Evolutionary conservation across 2,888 invertebrate species (phyloP).

Genomic region (Leptinotarsa juncta): DNA sequence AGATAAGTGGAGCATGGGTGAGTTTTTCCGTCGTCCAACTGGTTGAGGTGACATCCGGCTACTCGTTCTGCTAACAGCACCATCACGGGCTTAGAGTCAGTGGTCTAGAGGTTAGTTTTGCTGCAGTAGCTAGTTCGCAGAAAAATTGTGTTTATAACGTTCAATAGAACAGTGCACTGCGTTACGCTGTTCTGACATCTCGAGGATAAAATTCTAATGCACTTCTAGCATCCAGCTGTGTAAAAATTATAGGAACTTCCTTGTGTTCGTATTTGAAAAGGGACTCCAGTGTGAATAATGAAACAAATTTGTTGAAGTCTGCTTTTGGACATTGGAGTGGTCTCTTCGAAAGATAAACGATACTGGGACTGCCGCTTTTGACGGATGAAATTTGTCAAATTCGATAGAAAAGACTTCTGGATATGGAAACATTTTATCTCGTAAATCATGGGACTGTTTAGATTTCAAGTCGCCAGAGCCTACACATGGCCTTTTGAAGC

Average conservation of each 20-base stretch:
- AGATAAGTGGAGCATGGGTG: not conserved
- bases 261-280: conserved; percentile 72
- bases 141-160: conserved; percentile 45
- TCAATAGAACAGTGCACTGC: conserved; percentile 56
- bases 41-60: conserved; percentile 44
- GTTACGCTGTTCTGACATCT: conserved; percentile 54
- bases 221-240: not conserved
- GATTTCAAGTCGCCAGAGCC: conserved; percentile 37
- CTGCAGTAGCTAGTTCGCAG: conserved; percentile 36
- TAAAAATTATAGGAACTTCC: conserved; percentile 55
- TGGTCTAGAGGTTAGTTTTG: conserved; percentile 35
- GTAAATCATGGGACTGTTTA: conserved; percentile 21
- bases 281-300: conserved; percentile 67
- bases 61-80: conserved; percentile 56
- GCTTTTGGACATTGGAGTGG: conserved; percentile 68
- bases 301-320: conserved; percentile 68
- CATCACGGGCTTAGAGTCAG: conserved; percentile 51
- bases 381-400: conserved; percentile 11
- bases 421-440: conserved; percentile 46
- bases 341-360: conserved; percentile 33
- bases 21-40: conserved; percentile 22
- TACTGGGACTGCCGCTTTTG: conserved; percentile 35
- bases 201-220: conserved; percentile 51
- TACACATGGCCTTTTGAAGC: conserved; percentile 46
- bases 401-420: conserved; percentile 44